phyloP scores from a whole-genome alignment of 2,113 vertebrate genomes.

The Muntiacus muntjak region DNA sequence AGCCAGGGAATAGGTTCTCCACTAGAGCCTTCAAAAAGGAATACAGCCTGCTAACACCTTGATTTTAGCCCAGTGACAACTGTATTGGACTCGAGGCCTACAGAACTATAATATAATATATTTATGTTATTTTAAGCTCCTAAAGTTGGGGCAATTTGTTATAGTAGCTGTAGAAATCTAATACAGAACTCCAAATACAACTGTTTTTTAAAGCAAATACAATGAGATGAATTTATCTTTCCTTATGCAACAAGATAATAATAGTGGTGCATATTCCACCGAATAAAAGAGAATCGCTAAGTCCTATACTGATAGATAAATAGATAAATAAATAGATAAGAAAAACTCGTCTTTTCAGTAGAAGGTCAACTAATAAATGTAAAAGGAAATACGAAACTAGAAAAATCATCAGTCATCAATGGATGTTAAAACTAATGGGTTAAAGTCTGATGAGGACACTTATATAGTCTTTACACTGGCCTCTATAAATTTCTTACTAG shows the following conservation, averaged over 20 bases:
- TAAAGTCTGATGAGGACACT: background rate
- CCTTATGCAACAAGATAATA: background rate
- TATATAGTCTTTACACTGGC: background rate
- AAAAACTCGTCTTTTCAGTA: background rate
- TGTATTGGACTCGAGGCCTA: background rate
- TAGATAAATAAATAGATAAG: background rate
- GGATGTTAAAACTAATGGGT: background rate
- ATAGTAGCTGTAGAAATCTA: background rate
- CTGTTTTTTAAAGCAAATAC: background rate
- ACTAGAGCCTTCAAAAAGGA: background rate
- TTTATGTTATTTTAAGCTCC: background rate
- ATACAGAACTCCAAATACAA: background rate
- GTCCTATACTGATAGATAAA: background rate
- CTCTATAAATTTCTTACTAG: background rate
- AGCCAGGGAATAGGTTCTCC: background rate
- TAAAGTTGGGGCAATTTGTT: background rate
- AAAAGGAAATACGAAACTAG: background rate
- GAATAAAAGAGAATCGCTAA: background rate
- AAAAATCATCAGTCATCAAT: background rate
- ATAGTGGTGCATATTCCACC: background rate
- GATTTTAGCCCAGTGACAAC: background rate
- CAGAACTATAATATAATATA: background rate
- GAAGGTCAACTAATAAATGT: slow-evolving; percentile 10
- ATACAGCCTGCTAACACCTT: background rate
- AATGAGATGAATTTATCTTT: background rate